Evolutionary conservation across 2,888 invertebrate species (phyloP).

Genomic region (Pachliopta kotzebuea): DNA sequence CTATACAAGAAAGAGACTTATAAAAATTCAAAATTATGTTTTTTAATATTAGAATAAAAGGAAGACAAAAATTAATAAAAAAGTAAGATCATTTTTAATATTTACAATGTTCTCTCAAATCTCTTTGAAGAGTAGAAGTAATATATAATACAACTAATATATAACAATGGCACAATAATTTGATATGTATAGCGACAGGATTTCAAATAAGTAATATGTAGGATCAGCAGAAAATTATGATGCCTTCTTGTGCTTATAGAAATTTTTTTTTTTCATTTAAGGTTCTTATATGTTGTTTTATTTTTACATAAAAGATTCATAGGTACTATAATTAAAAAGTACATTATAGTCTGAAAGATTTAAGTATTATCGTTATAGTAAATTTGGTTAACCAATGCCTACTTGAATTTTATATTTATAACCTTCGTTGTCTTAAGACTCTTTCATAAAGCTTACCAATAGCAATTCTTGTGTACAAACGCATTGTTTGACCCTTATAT

Average conservation of each 20-base stretch:
- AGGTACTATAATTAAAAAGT: not conserved
- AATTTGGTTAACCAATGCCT: constrained; percentile 51
- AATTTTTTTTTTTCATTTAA: too few relatives aligned
- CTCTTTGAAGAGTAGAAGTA: too few relatives aligned
- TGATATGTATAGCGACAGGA: not conserved
- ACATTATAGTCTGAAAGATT: constrained; percentile 33
- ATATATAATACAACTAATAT: too few relatives aligned
- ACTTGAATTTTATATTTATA: constrained; percentile 56
- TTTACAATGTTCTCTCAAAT: too few relatives aligned
- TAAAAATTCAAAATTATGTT: too few relatives aligned
- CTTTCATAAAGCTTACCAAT: not conserved
- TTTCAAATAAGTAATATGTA: not conserved
- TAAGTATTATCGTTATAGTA: constrained; percentile 51
- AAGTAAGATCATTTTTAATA: too few relatives aligned
- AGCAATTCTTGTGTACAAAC: constrained; percentile 1
- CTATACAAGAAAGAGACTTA: too few relatives aligned
- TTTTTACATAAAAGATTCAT: not conserved
- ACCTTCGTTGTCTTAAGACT: constrained; percentile 35
- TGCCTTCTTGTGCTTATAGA: too few relatives aligned
- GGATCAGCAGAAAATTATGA: not conserved
- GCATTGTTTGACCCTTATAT: not conserved
- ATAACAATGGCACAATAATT: not conserved
- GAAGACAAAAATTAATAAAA: too few relatives aligned
- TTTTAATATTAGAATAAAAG: too few relatives aligned
- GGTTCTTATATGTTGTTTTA: not conserved